Evolutionary conservation across 1,140 invertebrate genomes (phyloP).

Genomic region (Oryctes rhinoceros): DNA sequence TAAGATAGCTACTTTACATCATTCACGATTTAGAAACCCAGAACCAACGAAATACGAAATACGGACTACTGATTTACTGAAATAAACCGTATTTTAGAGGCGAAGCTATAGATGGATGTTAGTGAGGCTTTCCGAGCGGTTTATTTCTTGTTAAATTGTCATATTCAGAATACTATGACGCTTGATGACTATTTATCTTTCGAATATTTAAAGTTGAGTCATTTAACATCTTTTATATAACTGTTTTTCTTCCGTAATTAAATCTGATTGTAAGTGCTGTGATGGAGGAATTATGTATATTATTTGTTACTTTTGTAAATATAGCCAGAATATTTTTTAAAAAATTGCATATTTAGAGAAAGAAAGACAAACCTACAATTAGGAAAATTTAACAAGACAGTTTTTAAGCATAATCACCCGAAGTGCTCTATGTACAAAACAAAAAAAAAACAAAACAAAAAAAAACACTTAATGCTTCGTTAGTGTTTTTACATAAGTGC

Average conservation of each 20-base stretch:
- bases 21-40: no score
- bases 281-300: slow-evolving; percentile 11
- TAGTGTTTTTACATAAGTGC: slow-evolving; percentile 14
- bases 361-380: not conserved
- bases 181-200: not conserved
- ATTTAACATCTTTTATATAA: no score
- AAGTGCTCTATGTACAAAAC: slow-evolving; percentile 33
- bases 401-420: slow-evolving; percentile 27
- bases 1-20: no score
- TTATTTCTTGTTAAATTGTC: slow-evolving; percentile 1
- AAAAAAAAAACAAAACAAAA: no score
- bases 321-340: not conserved
- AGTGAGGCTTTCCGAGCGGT: not conserved
- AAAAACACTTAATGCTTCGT: slow-evolving; percentile 14
- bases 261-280: slow-evolving; percentile 19
- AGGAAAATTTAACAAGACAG: not conserved
- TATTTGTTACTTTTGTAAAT: not conserved
- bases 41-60: no score
- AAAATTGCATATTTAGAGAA: not conserved
- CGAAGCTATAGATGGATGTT: no score
- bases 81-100: no score
- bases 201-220: not conserved
- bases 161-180: not conserved
- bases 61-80: no score
- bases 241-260: not conserved